phyloP scores from a whole-genome alignment of 2,113 vertebrate species.

The Gopherus flavomarginatus region DNA sequence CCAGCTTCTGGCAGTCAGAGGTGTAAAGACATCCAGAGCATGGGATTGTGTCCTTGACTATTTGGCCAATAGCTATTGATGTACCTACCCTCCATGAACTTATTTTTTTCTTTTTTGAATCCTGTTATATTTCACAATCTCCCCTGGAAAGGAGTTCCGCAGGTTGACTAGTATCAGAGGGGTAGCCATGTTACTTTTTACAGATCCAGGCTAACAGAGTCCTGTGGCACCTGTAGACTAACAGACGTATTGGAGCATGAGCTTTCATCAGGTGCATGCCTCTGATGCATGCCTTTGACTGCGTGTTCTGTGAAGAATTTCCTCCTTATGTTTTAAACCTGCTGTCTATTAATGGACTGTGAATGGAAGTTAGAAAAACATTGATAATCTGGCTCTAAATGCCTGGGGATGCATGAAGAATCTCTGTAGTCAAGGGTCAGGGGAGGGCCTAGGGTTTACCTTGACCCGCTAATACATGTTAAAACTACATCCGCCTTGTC shows the following conservation, averaged over 20 bases:
- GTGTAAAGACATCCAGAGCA: not conserved
- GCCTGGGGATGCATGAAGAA: not conserved
- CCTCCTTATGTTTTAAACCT: not conserved
- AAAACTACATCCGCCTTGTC: not conserved
- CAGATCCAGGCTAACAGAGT: no score
- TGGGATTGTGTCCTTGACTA: no score
- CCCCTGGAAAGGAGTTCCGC: not conserved
- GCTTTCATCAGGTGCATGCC: no score
- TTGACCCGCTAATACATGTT: not conserved
- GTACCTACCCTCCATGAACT: not conserved
- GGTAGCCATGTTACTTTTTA: no score
- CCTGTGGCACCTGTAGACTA: no score
- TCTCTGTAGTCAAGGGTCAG: accelerated
- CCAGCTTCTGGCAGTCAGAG: not conserved
- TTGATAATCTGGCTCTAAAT: accelerated
- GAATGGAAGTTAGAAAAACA: not conserved
- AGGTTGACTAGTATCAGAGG: not conserved
- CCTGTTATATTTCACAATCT: not conserved
- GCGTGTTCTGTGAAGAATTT: not conserved
- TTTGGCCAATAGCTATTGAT: not conserved
- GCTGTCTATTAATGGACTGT: not conserved
- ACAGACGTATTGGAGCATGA: no score
- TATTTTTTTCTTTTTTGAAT: not conserved
- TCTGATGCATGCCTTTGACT: not conserved
- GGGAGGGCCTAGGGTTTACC: not conserved